Evolutionary conservation across 2,113 vertebrate genomes (phyloP).

Genomic region (Propithecus coquereli): DNA sequence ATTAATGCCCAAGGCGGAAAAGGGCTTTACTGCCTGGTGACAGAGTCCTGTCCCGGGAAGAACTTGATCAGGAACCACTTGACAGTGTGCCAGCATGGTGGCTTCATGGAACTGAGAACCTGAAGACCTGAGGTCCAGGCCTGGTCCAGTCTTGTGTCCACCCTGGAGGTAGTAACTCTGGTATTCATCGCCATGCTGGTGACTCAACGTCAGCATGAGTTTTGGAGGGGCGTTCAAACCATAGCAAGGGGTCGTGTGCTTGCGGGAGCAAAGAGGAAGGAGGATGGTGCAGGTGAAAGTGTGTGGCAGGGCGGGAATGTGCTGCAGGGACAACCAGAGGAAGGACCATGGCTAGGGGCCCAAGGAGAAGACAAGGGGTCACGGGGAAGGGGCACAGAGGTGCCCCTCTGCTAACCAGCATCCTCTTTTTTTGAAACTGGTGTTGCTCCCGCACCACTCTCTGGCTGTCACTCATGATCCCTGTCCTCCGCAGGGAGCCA

Average conservation of each 20-base stretch:
- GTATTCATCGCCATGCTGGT: not conserved
- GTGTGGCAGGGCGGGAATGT: accelerated
- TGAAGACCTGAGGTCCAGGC: not conserved
- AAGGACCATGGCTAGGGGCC: not conserved
- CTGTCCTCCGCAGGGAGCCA: not conserved
- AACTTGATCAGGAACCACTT: not conserved
- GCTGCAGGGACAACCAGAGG: too few species aligned
- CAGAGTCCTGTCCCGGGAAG: not conserved
- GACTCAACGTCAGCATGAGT: not conserved
- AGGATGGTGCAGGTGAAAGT: not conserved
- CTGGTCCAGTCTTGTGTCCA: not conserved
- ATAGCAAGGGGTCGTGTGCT: not conserved
- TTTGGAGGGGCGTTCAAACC: not conserved
- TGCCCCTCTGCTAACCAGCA: not conserved
- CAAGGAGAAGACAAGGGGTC: not conserved
- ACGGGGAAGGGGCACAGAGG: not conserved
- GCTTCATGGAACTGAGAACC: not conserved
- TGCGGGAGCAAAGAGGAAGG: not conserved
- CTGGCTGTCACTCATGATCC: not conserved
- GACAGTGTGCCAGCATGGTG: not conserved
- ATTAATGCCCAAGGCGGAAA: not conserved
- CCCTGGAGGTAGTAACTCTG: not conserved
- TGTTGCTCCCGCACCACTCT: not conserved
- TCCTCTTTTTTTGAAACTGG: not conserved
- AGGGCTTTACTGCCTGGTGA: conserved; percentile 23